Base-by-base conservation (phyloP, 2,888 invertebrate species). In the Drosophila kanekoi region DNA sequence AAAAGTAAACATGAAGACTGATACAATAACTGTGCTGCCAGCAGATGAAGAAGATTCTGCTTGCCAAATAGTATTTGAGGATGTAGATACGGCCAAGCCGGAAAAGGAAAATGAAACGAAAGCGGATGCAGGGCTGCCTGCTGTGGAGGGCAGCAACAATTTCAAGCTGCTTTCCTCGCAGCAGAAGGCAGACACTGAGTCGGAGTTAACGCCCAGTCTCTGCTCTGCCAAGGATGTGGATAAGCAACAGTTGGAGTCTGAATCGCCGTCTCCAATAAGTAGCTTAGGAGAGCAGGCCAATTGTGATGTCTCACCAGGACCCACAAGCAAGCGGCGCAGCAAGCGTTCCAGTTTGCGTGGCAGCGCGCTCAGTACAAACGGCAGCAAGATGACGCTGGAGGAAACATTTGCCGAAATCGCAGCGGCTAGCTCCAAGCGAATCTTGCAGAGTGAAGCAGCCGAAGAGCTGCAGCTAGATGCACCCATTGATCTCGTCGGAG, bases 391-490 rank as follows among this genome's bases (percentile, higher is more conserved):
- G 56, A 70, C 84, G 3, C 52, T 83, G 13, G 83, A 83, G 40
- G 76, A 80, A 37, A 76, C 70, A 10, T 81, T 84, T 48, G 80
- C 80, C 9, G 57, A 78, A 23, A 82, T 82, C 4, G 57, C 78
- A 3, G 81, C 77, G 1, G 41, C 41, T 16, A 79, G 72, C 40
- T 28, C 70, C 1, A 40, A 65, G 18, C 70, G 64, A 48, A 66
- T 62, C 16, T 37, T 49, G 1, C 45, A 47, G 10, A 40, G 18
- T 18, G 37, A 53, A 37, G 4, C 37, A 40, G 23, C 4, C 10
- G 20, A 40, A 32, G 37, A 58, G 51, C 54, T 37, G n/a, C 28
- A 23, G 18, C 14, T 45, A 5, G 45, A 58, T 33, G 23, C 61
- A 9, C 16, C 51, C 3, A 72, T 48, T 20, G 69, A 79, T 62